Evolutionary conservation across 1,140 invertebrate species (phyloP), one percentile per base, ranked within the genome.

Genomic region (Contarinia nasturtii): DNA sequence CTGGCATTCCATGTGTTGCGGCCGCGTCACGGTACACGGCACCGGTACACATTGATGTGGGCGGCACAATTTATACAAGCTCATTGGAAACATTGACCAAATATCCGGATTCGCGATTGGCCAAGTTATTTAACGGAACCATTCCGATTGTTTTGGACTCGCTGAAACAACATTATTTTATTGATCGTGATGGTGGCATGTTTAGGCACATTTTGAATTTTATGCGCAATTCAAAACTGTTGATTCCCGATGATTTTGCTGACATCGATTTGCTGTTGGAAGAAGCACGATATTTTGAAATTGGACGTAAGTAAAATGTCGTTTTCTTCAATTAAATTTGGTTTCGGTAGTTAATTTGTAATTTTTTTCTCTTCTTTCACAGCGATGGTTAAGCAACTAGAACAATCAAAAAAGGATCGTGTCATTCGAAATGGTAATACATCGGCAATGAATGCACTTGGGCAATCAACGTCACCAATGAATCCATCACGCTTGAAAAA

Each of bases 131-230:
- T 67, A 95, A 93, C 58, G 93, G 92, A n/a, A 82, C 77, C 52
- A 92, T 95, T 55, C 92, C 93, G 1, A 95, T 97, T 52, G 90
- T 97, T 2, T 66, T 97, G 56, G 93, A 97, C 60, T 90, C 86
- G 4, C 67, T 97, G 53, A 97, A 97, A 63, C 93, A 97, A 61
- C 93, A 97, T 60, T 97, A 96, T 65, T 97, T 97, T 70, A 95
- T 96, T 53, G 92, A 97, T 68, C 74, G 91, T 49, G 90, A 95
- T 57, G 90, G 90, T 1, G 83, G 82, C 44, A 91, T 94, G 86
- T 96, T 95, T 67, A 76, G 91, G 17, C 89, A 95, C 64, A 87
- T 97, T 57, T 70, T 97, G 20, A 96, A 96, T 69, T 97, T 90
- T 65, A 80, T 96, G 75, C 74, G 93, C 54, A 92, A 91, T 63